phyloP scores from a whole-genome alignment of 2,113 vertebrate genomes.

The Galeopterus variegatus region DNA sequence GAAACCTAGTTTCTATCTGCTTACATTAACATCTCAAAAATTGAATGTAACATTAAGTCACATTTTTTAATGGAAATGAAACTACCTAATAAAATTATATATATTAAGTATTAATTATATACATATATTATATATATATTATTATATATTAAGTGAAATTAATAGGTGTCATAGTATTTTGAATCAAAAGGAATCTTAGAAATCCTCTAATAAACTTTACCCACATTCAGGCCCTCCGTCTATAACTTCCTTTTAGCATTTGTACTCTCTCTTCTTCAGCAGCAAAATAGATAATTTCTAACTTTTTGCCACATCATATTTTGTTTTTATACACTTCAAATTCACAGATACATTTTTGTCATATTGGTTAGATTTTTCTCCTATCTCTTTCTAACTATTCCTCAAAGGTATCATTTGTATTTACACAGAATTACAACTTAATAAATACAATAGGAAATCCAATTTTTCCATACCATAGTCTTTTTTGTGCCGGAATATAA shows the following conservation, averaged over 20 bases:
- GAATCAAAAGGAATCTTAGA: background rate
- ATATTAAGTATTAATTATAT: background rate
- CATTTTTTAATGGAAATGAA: background rate
- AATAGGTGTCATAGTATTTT: background rate
- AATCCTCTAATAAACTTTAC: background rate
- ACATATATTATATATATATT: too few relatives aligned
- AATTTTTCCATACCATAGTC: background rate
- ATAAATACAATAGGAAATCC: background rate
- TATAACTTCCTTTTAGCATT: background rate
- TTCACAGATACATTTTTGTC: background rate
- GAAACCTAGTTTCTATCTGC: background rate
- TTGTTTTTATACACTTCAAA: background rate
- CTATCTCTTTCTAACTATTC: background rate
- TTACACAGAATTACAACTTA: background rate
- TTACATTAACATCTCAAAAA: background rate
- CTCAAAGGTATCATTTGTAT: background rate
- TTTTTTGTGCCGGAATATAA: background rate
- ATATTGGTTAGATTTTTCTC: background rate
- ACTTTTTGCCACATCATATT: background rate
- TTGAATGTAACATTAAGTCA: background rate
- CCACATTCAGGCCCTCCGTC: background rate
- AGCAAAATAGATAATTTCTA: background rate
- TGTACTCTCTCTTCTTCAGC: background rate
- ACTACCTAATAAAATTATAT: background rate
- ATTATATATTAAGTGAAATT: too few relatives aligned